A percentile compares a stretch with the other conserved stretches of the same genome.
phyloP scores from a whole-genome alignment of 2,888 invertebrate species.

The Drosophila suboccidentalis region DNA sequence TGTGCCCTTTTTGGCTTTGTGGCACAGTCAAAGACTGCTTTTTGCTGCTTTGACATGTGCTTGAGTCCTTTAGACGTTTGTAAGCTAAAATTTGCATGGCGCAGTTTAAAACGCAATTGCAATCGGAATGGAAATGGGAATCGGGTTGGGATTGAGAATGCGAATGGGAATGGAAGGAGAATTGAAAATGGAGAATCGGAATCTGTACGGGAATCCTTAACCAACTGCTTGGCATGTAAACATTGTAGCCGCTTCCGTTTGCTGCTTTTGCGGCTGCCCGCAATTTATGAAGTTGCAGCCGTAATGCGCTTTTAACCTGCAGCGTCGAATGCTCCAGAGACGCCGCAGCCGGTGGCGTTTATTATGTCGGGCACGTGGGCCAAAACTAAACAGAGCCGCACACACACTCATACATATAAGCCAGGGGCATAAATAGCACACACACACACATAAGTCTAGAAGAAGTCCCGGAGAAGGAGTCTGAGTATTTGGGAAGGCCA shows the following conservation, averaged over 20 bases:
- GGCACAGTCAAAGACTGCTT: conserved; percentile 7
- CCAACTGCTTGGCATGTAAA: conserved; percentile 73
- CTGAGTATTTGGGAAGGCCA: not conserved
- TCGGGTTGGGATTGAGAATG: conserved; percentile 5
- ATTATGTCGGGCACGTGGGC: conserved; percentile 76
- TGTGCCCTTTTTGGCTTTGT: conserved; percentile 37
- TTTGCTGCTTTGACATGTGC: conserved; percentile 55
- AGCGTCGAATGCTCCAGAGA: conserved; percentile 46
- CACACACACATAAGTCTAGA: conserved; percentile 32
- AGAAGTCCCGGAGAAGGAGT: not conserved
- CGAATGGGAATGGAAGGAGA: conserved; percentile 5
- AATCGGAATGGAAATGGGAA: conserved; percentile 25
- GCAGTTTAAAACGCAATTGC: conserved; percentile 43
- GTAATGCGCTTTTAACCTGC: conserved; percentile 81
- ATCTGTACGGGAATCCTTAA: conserved; percentile 33
- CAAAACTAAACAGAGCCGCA: conserved; percentile 66
- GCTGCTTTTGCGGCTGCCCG: conserved; percentile 42
- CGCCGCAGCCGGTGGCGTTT: conserved; percentile 41
- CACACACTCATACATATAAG: conserved; percentile 39
- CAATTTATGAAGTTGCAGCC: conserved; percentile 78
- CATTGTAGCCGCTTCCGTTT: conserved; percentile 53
- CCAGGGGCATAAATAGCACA: conserved; percentile 63
- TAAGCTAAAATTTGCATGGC: conserved; percentile 55
- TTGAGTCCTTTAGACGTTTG: conserved; percentile 30
- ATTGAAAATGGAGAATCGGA: conserved; percentile 1